phyloP scores from a whole-genome alignment of 2,888 invertebrate genomes.

The Cryptus viduatorius region DNA sequence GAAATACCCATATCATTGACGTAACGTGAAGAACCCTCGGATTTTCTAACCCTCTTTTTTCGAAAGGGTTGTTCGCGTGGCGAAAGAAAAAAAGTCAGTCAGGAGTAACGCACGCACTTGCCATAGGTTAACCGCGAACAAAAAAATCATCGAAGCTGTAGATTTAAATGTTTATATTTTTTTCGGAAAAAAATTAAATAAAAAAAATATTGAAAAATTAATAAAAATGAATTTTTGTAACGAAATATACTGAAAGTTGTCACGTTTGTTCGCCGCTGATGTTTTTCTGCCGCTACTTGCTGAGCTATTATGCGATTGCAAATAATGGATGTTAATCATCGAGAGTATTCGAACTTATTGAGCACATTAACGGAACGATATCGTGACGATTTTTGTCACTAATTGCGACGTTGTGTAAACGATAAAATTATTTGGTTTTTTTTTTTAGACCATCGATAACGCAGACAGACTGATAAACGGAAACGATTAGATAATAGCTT shows the following conservation, averaged over 20 bases:
- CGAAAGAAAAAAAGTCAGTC: background rate
- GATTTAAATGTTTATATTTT: background rate
- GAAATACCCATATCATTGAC: background rate
- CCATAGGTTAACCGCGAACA: background rate
- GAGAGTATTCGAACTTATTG: background rate
- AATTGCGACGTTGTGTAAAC: conserved; percentile 38
- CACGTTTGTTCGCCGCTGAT: too few species aligned
- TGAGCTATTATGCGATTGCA: background rate
- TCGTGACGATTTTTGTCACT: conserved; percentile 44
- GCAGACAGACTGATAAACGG: conserved; percentile 34
- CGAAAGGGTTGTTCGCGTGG: background rate
- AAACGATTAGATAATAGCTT: conserved; percentile 61
- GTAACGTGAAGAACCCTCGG: background rate
- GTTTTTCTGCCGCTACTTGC: too few species aligned
- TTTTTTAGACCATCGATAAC: conserved; percentile 27
- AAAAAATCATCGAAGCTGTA: background rate
- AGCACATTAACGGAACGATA: background rate
- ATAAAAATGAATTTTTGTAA: background rate
- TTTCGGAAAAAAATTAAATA: background rate
- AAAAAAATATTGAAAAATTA: background rate
- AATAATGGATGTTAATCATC: background rate
- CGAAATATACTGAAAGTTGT: background rate
- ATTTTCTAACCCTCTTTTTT: background rate
- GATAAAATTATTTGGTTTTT: conserved; percentile 15
- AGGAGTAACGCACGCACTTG: background rate